These are phyloP conservation scores for Sciurus carolinensis DNA, from an alignment of 2,797 vertebrate genomes.

Conservation along the genomic window DNA sequence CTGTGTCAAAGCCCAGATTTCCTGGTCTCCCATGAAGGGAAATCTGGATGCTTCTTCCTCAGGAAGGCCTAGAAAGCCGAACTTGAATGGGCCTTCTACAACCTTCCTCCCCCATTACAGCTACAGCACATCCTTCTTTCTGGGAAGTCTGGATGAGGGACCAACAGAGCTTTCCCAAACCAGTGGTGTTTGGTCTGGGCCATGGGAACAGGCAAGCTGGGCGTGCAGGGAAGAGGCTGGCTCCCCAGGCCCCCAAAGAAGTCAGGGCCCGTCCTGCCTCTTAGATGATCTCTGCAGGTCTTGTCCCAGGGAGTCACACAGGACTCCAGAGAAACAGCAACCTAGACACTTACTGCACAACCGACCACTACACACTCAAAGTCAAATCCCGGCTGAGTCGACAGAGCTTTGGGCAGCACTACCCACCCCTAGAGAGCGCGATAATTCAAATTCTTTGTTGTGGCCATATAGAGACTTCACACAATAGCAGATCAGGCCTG, in stretches of 20 bases:
- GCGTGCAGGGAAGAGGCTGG: neutral
- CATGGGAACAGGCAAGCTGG: too few species aligned
- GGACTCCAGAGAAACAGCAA: neutral
- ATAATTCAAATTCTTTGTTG: constrained; percentile 61
- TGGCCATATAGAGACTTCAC: neutral
- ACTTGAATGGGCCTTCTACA: neutral
- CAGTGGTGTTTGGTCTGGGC: neutral
- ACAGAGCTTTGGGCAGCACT: neutral
- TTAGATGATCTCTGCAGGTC: neutral
- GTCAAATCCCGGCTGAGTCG: neutral
- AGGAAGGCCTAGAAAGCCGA: constrained; percentile 11
- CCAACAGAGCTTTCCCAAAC: neutral
- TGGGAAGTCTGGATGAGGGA: neutral
- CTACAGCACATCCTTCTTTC: neutral
- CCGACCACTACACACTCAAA: neutral
- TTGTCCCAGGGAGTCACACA: neutral
- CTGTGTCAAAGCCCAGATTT: constrained; percentile 48
- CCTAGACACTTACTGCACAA: neutral
- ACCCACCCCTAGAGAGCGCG: neutral
- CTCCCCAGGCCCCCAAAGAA: neutral
- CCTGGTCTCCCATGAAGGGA: constrained; percentile 62
- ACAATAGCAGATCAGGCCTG: neutral
- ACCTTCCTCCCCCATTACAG: neutral
- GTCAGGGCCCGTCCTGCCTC: neutral
- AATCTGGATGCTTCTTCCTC: neutral